Evolutionary conservation across 2,888 invertebrate genomes (phyloP).

Genomic region (Drosophila pseudotakahashii): DNA sequence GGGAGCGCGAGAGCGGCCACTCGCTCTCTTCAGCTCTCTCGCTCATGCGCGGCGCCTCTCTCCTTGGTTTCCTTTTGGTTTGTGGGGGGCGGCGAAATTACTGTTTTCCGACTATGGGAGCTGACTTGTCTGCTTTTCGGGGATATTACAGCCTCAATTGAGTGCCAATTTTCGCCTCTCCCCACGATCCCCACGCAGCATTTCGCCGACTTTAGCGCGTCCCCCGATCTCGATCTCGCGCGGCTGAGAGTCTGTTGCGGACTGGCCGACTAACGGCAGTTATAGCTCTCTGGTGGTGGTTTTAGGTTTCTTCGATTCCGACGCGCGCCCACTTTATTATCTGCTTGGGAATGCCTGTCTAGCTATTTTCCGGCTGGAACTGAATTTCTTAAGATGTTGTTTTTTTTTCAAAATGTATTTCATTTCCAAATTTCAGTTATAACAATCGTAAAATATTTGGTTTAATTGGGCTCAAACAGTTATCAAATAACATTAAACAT

Average conservation of each 20-base stretch:
- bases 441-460: too few relatives aligned
- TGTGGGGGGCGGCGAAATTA: conserved; percentile 2
- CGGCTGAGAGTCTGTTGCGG: conserved; percentile 74
- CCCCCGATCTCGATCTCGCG: conserved; percentile 42
- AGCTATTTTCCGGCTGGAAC: conserved; percentile 4
- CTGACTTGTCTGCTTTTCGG: background rate
- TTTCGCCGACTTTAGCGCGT: background rate
- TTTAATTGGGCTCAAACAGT: too few relatives aligned
- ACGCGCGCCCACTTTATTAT: conserved; percentile 38
- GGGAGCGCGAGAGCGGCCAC: conserved; percentile 18
- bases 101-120: background rate
- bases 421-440: too few relatives aligned
- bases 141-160: background rate
- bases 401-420: too few relatives aligned
- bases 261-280: conserved; percentile 58
- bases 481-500: too few relatives aligned
- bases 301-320: conserved; percentile 28
- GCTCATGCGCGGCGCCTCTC: conserved; percentile 18
- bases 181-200: conserved; percentile 19
- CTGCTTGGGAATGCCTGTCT: conserved; percentile 15
- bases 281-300: conserved; percentile 43
- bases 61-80: background rate
- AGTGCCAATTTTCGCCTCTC: background rate
- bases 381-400: too few relatives aligned
- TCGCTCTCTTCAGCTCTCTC: conserved; percentile 44